Evolutionary conservation across 2,797 vertebrate genomes (phyloP), one percentile per base, ranked within the genome.

Genomic region (Mormyrops boulengeri): DNA sequence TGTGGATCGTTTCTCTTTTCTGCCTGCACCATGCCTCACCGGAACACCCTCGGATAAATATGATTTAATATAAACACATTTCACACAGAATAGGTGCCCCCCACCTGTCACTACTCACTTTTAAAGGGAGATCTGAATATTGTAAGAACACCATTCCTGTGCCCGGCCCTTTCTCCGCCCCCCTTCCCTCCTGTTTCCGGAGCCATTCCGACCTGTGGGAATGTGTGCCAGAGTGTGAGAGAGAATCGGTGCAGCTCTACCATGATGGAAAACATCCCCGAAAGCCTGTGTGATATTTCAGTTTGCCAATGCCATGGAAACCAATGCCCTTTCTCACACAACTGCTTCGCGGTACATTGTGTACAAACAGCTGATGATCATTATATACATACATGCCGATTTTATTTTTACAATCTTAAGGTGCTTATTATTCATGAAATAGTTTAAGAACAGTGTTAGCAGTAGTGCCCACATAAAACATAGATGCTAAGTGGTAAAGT

Each of bases 271-370:
- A 87, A 88, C 12, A 41, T n/a, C 19, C 34, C 53, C 19, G 2
- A n/a, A 38, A 88, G 14, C 38, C 53, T 38, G 50, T 88, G 53
- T 57, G 86, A 86, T 86, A 89, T 89, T 89, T 89, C 62, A 89
- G 62, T 85, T 89, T 44, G 34, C 77, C n/a, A 89, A 85, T 17
- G 30, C 88, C 77, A 89, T 89, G 85, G 88, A 89, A 89, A 89
- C 77, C 88, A 85, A 17, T 44, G 77, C 26, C 52, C 77, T 60
- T 87, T 87, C 86, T 60, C 55, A n/a, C 34, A 19, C 4, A 9
- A 30, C 22, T 87, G 84, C 22, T 85, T 53, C 22, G 26, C 11
- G 44, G 84, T 85, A 47, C 44, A 14, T 14, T 86, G 85, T 55
- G 26, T 53, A 86, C 52, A 52, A 86, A 53, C 77, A 47, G 50